Base-by-base conservation (phyloP, 2,797 vertebrate genomes). In the Platyrinchus mystaceus region DNA sequence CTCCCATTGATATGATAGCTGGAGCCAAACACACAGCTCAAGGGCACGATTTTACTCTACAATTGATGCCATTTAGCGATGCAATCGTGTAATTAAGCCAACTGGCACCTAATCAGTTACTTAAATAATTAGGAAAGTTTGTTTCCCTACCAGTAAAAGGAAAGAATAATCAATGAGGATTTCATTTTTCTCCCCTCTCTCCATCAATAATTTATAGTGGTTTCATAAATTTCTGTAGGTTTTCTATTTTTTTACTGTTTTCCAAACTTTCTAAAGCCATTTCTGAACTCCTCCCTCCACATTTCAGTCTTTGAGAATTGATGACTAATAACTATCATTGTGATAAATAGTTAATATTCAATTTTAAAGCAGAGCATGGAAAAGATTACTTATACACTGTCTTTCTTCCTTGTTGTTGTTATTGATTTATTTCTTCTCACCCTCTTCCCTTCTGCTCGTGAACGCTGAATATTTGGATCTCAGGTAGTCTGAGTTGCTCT, bases 341-440 rank as follows among this genome's bases (percentile, higher is more conserved):
- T 92, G 49, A 94, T 96, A 93, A 94, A 76, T 87, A 96, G 85
- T 94, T 95, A 71, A 47, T 44, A 6, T 53, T 26, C 66, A 41
- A 4, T 53, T 59, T 63, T 64, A 77, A 63, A 68, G 32, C 44
- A 83, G 62, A 89, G 24, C 58, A 83, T 52, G 37, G 50, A 49
- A 75, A 80, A 60, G 50, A 32, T 84, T 95, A 21, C 32, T 56
- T 60, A 36, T 10, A n/a, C 10, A n/a, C 66, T 85, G 89, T 41
- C 28, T n/a, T 6, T 46, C 41, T 28, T 92, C 39, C 87, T 18
- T 41, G 3, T 75, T 52, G 22, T 12, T 30, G n/a, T 80, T 50
- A 21, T 7, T 22, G 34, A 49, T 63, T 73, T 50, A 55, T 63
- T 76, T 76, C 28, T 68, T 18, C 27, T 7, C 13, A 4, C 8